Evolutionary conservation across 2,113 vertebrate genomes (phyloP), one percentile per base, ranked within the genome.

Genomic region (Canis aureus): DNA sequence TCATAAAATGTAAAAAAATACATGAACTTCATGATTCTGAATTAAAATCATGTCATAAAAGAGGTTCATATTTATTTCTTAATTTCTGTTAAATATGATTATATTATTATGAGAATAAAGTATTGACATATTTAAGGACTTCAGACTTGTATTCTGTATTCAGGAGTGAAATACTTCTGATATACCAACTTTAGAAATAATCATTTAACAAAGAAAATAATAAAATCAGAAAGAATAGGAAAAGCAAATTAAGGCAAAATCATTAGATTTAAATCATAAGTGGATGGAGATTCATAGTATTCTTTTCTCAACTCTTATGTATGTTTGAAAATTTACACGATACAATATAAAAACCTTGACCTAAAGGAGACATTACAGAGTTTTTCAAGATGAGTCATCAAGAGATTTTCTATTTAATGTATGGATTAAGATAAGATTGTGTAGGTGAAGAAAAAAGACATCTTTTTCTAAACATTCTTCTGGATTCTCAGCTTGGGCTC

Each of bases 331-430:
- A 53, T 53, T 78, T 87, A 53, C 8, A n/a, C 43, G 64, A 64
- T 55, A 23, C 25, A 86, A 71, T 32, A n/a, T 17, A 85, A 73
- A 73, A 73, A 67, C n/a, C 69, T 74, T 66, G 16, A 74, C 60
- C 49, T 83, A 49, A 19, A 32, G 51, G 38, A 91, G 16, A 64
- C 3, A 35, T 25, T 67, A 32, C 20, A 49, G 53, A 82, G 27
- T 74, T 93, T 13, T 86, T 90, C 27, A 69, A 57, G 29, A 78
- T 71, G 17, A 80, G 19, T 76, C 29, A 93, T 27, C 35, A 60
- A 22, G 94, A 97, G n/a, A 87, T 95, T 74, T 86, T 51, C 95
- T 17, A 60, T 93, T 69, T 96, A 22, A 11, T 66, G 94, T 74
- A 83, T 43, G 53, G 59, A 17, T 57, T 91, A 89, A 53, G 59